Evolutionary conservation across 2,888 invertebrate genomes (phyloP), one percentile per base, ranked within the genome.

Genomic region (Epistrophe eligans): DNA sequence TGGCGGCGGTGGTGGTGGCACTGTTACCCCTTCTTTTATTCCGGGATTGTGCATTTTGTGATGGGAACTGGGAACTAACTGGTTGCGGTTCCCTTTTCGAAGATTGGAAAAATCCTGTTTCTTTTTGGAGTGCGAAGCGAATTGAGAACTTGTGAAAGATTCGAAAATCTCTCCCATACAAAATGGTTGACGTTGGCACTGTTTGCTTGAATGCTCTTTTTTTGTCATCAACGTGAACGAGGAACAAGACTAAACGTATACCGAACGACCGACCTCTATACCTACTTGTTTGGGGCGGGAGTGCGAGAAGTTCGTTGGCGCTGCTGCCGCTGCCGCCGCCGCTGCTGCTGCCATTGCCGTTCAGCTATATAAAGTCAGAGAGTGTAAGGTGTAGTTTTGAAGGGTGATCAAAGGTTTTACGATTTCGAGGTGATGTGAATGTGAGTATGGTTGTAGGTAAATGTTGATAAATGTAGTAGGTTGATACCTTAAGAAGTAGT

Each of bases 101-200:
- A 73, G 77, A 58, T 66, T 71, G 57, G 35, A 73, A 66, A 60
- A 84, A 79, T 58, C 58, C 67, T 67, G 67, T 72, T 71, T 58
- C 15, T 55, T 67, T 43, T 24, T 57, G 40, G 32, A 57, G 79
- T 73, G 55, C 38, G 64, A 70, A 60, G 48, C 38, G 70, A 70
- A 60, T 64, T 74, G 66, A 76, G 81, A 77, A 67, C 40, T 24
- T 81, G 79, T 76, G 79, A 71, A 83, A 76, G 66, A 79, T 72
- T 87, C 79, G 79, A 74, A 83, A 79, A 57, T 73, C 77, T 55
- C 71, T 70, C 60, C 66, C 77, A 87, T 83, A 87, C 87, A 87
- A 87, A 87, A 87, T 87, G 87, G 87, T 87, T 87, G 87, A 79
- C 83, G 64, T 76, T 70, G 70, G 70, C 67, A 52, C 70, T 82